These are phyloP conservation scores for Colletes gigas DNA, from an alignment of 1,140 invertebrate genomes.

Conservation along the genomic window DNA sequence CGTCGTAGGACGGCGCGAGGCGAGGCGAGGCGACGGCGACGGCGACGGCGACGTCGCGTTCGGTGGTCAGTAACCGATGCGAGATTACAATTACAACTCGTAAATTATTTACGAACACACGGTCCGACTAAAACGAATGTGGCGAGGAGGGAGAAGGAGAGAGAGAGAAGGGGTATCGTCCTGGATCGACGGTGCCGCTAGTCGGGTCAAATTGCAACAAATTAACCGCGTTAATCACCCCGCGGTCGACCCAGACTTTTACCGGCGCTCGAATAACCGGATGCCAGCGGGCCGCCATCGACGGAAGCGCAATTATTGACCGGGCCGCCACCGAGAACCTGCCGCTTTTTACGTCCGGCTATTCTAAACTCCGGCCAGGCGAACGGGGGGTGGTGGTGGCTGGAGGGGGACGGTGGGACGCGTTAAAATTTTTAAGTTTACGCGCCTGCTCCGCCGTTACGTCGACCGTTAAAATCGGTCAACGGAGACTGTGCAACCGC, in stretches of 20 bases:
- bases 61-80: conserved; percentile 20
- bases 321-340: background rate
- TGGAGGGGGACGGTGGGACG: background rate
- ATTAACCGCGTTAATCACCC: conserved; percentile 69
- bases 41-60: background rate
- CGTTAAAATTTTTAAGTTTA: conserved; percentile 49
- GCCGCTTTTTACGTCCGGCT: conserved; percentile 42
- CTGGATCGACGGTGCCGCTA: conserved; percentile 46
- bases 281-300: conserved; percentile 1
- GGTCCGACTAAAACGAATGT: background rate
- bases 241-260: conserved; percentile 58
- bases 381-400: background rate
- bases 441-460: background rate
- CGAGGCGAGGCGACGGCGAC: conserved; percentile 13
- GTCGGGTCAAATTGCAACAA: conserved; percentile 67
- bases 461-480: conserved; percentile 16
- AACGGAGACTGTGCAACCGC: background rate
- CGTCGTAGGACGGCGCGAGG: too few species aligned
- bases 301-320: conserved; percentile 51
- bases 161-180: conserved; percentile 4
- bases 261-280: conserved; percentile 21
- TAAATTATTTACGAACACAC: conserved; percentile 64
- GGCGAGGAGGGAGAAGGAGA: background rate
- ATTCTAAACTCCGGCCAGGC: conserved; percentile 22
- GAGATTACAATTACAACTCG: conserved; percentile 58